Percentiles rank a stretch among this genome's conserved stretches.
phyloP scores from a whole-genome alignment of 2,888 invertebrate species.

The Ornithoptera alexandrae region DNA sequence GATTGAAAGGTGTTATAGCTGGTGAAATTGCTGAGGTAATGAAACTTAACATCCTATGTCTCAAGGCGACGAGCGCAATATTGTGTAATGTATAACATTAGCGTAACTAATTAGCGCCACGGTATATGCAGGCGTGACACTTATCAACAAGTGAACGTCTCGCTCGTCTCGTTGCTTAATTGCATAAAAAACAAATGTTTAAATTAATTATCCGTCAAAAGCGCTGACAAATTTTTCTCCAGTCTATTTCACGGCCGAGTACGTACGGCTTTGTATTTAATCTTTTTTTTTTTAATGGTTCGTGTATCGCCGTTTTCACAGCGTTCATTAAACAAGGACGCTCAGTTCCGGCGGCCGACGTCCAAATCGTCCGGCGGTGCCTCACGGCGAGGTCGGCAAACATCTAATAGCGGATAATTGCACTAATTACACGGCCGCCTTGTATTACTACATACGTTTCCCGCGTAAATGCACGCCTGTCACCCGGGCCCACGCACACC shows the following conservation, averaged over 20 bases:
- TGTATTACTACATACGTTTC: constrained; percentile 21
- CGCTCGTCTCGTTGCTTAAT: too few relatives aligned
- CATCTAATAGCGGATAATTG: constrained; percentile 30
- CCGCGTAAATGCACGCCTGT: constrained; percentile 12
- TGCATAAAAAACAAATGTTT: too few relatives aligned
- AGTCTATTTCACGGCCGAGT: not conserved
- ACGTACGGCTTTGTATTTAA: not conserved
- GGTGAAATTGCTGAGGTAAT: too few relatives aligned
- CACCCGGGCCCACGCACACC: not conserved
- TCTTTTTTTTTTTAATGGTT: constrained; percentile 1
- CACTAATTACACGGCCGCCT: constrained; percentile 23
- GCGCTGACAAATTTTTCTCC: too few relatives aligned
- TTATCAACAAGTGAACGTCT: too few relatives aligned
- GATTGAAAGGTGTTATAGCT: too few relatives aligned
- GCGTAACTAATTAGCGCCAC: too few relatives aligned
- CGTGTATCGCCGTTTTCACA: constrained; percentile 7
- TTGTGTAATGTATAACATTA: too few relatives aligned
- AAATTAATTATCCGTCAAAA: too few relatives aligned
- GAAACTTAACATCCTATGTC: too few relatives aligned
- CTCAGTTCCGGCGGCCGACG: constrained; percentile 20
- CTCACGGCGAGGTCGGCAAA: constrained; percentile 28
- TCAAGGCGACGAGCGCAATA: too few relatives aligned
- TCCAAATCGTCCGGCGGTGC: constrained; percentile 21
- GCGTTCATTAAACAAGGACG: constrained; percentile 25
- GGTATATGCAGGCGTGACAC: too few relatives aligned